Conservation (phyloP, 2,113 vertebrate species). For the Eudyptes chrysolophus region DNA sequence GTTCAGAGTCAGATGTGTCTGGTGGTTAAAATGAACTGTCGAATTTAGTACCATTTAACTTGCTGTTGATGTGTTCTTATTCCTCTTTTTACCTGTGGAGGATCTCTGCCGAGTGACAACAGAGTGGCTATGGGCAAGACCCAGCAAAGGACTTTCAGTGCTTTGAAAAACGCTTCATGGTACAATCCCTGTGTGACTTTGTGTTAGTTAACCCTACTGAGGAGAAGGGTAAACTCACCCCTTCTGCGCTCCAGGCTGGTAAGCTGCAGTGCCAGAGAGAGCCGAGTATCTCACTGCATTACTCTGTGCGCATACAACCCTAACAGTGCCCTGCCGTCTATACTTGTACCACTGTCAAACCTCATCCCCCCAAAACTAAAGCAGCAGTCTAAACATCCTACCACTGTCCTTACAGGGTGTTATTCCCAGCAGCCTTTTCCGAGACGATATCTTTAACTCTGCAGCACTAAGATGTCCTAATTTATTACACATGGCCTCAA, state of each 20-base stretch:
- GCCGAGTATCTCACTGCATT: not conserved
- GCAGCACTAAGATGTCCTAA: not conserved
- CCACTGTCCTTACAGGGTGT: not conserved
- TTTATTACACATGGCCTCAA: not conserved
- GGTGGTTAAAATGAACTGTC: not conserved
- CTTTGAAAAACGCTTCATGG: not conserved
- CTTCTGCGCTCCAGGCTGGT: not conserved
- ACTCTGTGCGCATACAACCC: not conserved
- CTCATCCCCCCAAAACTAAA: not conserved
- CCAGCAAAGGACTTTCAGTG: not conserved
- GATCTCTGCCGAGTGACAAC: accelerated
- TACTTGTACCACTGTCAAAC: not conserved
- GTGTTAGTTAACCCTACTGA: not conserved
- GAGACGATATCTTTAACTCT: not conserved
- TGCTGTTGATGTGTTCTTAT: not conserved
- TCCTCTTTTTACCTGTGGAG: not conserved
- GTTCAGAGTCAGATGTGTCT: not conserved
- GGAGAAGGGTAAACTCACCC: not conserved
- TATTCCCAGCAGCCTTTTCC: not conserved
- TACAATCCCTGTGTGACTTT: not conserved
- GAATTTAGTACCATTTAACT: not conserved
- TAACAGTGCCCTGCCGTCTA: not conserved
- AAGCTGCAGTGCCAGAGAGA: not conserved
- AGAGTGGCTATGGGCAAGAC: not conserved
- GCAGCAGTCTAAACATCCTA: not conserved